These are phyloP conservation scores for Zygaena filipendulae DNA, from an alignment of 2,888 invertebrate genomes.

Conservation along the genomic window DNA sequence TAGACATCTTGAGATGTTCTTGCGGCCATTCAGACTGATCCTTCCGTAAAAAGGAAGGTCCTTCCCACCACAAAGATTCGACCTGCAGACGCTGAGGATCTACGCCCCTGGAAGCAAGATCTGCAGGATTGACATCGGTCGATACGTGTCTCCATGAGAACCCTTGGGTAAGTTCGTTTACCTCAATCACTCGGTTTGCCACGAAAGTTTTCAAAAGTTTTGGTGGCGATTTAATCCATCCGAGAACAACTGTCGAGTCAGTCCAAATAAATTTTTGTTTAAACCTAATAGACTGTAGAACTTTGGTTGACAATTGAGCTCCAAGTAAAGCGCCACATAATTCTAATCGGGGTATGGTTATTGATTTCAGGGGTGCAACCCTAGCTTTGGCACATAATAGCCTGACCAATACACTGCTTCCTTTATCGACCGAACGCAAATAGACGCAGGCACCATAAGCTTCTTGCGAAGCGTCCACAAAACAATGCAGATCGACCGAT, in stretches of 20 bases:
- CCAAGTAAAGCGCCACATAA: no score
- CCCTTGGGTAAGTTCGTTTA: slow-evolving; percentile 6
- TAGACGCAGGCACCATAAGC: slow-evolving; percentile 7
- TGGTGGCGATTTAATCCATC: slow-evolving; percentile 9
- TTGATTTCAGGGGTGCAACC: no score
- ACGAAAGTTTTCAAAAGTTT: slow-evolving; percentile 11
- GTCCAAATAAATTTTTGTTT: slow-evolving; percentile 10
- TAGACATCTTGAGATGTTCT: slow-evolving; percentile 1
- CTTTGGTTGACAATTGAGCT: no score
- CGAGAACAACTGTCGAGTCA: slow-evolving; percentile 14
- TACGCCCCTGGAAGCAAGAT: slow-evolving; percentile 3
- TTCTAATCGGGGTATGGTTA: no score
- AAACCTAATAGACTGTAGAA: no score
- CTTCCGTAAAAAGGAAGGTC: slow-evolving; percentile 7
- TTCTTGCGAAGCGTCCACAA: slow-evolving; percentile 5
- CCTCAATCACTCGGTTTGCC: slow-evolving; percentile 13
- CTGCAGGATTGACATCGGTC: no score
- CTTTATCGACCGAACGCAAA: background rate
- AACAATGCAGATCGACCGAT: slow-evolving; percentile 3
- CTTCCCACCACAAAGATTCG: slow-evolving; percentile 6
- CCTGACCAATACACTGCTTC: no score
- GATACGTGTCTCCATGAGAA: slow-evolving; percentile 16
- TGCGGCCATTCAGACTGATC: slow-evolving; percentile 4
- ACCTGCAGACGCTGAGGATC: background rate
- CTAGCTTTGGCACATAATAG: no score